These are phyloP conservation scores for Noctua fimbriata DNA, from an alignment of 2,888 invertebrate species.

Conservation along the genomic window DNA sequence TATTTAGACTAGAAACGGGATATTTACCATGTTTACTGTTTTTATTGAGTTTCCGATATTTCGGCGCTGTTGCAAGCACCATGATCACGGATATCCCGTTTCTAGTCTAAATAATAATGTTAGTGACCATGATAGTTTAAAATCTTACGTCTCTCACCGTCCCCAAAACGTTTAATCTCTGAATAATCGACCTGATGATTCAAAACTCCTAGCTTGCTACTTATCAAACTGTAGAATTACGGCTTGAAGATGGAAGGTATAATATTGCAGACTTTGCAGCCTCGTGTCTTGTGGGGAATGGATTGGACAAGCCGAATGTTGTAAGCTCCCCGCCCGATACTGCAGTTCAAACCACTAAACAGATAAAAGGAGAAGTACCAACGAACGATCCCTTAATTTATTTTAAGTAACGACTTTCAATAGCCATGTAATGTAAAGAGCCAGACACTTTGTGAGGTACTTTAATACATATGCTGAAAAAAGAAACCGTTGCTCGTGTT, in stretches of 20 bases:
- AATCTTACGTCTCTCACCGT: too few species aligned
- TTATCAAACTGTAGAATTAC: not conserved
- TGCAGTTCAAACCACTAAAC: slow-evolving; percentile 40
- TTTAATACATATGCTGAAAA: not conserved
- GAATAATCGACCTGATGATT: not conserved
- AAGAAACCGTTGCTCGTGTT: too few species aligned
- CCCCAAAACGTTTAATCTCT: not conserved
- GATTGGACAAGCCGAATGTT: slow-evolving; percentile 7
- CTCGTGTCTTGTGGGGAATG: not conserved
- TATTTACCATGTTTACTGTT: too few species aligned
- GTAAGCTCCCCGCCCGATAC: slow-evolving; percentile 14
- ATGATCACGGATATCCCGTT: too few species aligned
- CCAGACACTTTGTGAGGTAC: not conserved
- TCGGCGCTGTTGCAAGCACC: too few species aligned
- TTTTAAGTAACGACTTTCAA: too few species aligned
- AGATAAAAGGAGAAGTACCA: not conserved
- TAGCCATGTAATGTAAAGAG: not conserved
- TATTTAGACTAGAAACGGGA: too few species aligned
- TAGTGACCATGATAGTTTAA: too few species aligned
- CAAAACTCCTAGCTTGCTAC: not conserved
- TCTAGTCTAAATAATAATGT: too few species aligned
- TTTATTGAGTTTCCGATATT: too few species aligned
- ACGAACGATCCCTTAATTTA: not conserved
- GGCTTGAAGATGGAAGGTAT: not conserved
- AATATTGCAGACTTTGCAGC: not conserved